Conservation (phyloP, 2,113 vertebrate species). For the Xiphorhynchus elegans region DNA sequence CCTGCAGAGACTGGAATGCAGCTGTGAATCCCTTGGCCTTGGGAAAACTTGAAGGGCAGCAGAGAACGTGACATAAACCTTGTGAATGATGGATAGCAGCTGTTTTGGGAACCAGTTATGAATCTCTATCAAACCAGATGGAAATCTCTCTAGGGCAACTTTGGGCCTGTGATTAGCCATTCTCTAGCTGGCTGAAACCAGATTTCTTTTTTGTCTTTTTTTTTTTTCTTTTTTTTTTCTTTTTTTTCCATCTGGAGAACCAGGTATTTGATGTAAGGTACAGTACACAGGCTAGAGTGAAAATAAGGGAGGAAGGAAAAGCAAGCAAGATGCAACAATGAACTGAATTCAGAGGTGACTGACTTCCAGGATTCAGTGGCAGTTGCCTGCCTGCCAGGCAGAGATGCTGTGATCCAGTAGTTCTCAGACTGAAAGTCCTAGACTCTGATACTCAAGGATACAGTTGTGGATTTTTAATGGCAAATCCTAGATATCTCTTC, state of each 20-base stretch:
- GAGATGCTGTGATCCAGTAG: accelerated
- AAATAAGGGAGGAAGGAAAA: background rate
- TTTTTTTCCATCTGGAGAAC: background rate
- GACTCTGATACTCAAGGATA: background rate
- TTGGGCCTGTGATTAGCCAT: background rate
- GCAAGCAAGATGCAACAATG: background rate
- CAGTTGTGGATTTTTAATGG: background rate
- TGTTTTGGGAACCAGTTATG: background rate
- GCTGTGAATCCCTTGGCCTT: background rate
- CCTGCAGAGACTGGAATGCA: background rate
- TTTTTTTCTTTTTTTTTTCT: background rate
- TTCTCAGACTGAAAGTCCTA: background rate
- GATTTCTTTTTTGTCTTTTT: background rate
- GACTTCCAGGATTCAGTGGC: background rate
- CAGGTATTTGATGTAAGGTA: background rate
- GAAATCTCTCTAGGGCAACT: background rate
- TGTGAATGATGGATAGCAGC: background rate
- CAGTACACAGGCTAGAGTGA: background rate
- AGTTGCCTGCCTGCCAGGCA: background rate
- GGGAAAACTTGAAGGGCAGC: conserved; percentile 3
- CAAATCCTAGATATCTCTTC: background rate
- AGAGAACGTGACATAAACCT: background rate
- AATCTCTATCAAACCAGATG: background rate
- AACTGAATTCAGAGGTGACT: background rate
- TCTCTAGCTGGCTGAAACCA: background rate